Conservation (phyloP, 2,797 vertebrate genomes). For the Syngnathus acus region DNA sequence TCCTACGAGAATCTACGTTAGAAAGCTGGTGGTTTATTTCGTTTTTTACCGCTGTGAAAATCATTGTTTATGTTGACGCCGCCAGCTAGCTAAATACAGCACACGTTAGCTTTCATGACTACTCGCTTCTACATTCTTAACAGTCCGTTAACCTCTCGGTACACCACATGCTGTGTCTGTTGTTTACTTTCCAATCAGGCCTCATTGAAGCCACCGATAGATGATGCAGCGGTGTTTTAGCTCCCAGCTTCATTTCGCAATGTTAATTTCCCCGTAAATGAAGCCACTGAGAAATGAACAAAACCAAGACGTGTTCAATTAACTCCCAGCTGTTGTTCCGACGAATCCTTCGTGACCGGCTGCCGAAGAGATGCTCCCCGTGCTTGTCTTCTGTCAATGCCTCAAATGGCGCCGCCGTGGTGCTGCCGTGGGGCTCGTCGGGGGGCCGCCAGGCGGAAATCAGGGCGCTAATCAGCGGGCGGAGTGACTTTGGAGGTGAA, state of each 20-base stretch:
- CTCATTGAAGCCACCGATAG: background rate
- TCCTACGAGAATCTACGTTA: no score
- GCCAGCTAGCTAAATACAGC: no score
- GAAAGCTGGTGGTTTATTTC: no score
- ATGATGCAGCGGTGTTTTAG: background rate
- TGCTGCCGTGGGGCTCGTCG: conserved; percentile 14
- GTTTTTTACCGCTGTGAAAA: no score
- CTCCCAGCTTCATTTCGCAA: background rate
- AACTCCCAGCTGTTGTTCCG: background rate
- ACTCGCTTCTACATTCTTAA: background rate
- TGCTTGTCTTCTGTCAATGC: background rate
- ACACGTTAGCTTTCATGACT: no score
- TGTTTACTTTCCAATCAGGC: background rate
- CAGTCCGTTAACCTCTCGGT: background rate
- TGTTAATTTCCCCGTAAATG: background rate
- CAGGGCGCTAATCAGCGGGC: conserved; percentile 51
- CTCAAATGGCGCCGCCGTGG: conserved; percentile 13
- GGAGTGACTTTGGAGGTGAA: conserved; percentile 48
- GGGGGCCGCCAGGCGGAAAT: conserved; percentile 20
- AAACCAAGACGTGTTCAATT: background rate
- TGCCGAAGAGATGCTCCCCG: background rate
- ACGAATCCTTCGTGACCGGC: background rate
- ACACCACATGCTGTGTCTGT: background rate
- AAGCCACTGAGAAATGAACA: background rate
- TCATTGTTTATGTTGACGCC: no score